phyloP scores from a whole-genome alignment of 2,797 vertebrate species.

The Trachops cirrhosus region DNA sequence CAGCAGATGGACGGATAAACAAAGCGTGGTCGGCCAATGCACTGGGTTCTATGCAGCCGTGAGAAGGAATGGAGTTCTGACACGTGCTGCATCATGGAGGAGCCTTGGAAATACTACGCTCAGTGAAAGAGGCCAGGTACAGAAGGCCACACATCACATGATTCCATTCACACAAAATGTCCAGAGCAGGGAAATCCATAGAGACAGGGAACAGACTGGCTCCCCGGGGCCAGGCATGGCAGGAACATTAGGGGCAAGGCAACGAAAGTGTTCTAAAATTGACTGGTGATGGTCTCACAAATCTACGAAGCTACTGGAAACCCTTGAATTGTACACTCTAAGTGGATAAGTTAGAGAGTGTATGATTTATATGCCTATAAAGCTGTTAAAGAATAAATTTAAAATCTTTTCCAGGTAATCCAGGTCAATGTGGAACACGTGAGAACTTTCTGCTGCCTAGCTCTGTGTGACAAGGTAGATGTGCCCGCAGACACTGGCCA shows the following conservation, averaged over 20 bases:
- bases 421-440: neutral
- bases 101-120: fast-evolving
- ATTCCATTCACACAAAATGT: neutral
- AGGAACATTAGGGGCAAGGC: neutral
- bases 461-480: neutral
- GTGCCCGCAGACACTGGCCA: neutral
- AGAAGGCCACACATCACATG: neutral
- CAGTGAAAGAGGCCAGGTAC: neutral
- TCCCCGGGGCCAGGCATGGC: neutral
- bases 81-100: fast-evolving
- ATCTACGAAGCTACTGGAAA: neutral
- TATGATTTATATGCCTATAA: neutral
- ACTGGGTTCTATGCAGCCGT: too few species aligned
- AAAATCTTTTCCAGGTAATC: neutral
- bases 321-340: fast-evolving
- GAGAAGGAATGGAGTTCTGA: neutral
- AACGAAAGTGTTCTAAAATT: neutral
- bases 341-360: neutral
- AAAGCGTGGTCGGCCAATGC: fast-evolving
- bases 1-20: fast-evolving
- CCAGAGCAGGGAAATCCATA: fast-evolving
- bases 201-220: neutral
- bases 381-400: neutral
- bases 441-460: neutral
- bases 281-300: neutral